Percentiles rank a stretch among this genome's conserved stretches.
Evolutionary conservation across 2,888 invertebrate species (phyloP).

Genomic region (Argyresthia goedartella): DNA sequence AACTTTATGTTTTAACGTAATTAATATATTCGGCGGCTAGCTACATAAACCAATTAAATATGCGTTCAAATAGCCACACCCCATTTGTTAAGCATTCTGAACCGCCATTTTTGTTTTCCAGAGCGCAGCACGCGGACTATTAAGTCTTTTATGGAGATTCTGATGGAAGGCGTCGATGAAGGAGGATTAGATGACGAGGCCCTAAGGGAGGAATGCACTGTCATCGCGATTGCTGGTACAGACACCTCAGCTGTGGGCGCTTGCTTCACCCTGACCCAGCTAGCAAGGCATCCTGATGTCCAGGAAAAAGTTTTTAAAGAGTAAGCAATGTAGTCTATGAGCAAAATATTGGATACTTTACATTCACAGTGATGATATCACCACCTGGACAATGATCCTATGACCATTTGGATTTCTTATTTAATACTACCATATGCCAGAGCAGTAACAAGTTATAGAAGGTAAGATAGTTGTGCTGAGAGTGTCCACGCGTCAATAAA

Average conservation of each 20-base stretch:
- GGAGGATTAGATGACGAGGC: slow-evolving; percentile 21
- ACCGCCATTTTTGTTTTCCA: not conserved
- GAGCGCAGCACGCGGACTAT: slow-evolving; percentile 12
- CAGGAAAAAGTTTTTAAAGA: slow-evolving; percentile 29
- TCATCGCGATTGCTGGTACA: slow-evolving; percentile 31
- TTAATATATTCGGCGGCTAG: no score
- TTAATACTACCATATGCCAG: no score
- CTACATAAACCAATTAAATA: no score
- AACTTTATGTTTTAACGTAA: no score
- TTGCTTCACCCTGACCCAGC: slow-evolving; percentile 23
- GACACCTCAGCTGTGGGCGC: slow-evolving; percentile 32
- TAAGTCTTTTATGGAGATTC: slow-evolving; percentile 27
- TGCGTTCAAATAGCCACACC: no score
- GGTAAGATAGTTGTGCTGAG: no score
- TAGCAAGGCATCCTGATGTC: slow-evolving; percentile 25
- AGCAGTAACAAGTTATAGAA: no score
- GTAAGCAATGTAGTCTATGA: slow-evolving; percentile 16
- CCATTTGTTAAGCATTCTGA: no score
- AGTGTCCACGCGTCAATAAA: no score
- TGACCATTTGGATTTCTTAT: no score
- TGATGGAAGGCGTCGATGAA: slow-evolving; percentile 24
- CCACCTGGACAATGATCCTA: no score
- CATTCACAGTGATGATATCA: no score
- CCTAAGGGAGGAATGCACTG: slow-evolving; percentile 28
- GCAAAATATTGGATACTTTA: not conserved